Conservation (phyloP, 2,113 vertebrate species). For the Leptocoma aspasia region DNA sequence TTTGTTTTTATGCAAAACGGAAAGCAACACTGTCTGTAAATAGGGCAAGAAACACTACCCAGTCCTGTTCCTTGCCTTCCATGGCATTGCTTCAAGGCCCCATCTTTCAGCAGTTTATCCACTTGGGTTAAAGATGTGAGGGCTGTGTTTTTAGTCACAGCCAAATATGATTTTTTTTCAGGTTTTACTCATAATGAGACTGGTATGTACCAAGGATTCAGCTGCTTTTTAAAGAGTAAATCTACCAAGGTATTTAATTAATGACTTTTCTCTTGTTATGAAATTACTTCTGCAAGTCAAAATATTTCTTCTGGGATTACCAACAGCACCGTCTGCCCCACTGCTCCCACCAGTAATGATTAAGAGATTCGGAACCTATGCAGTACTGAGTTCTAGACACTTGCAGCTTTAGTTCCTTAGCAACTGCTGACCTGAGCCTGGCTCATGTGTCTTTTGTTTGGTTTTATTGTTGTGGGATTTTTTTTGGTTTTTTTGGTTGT, state of each 20-base stretch:
- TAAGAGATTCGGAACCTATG: too few relatives aligned
- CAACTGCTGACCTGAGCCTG: not conserved
- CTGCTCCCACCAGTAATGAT: not conserved
- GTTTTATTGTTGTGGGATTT: not conserved
- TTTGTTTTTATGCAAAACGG: not conserved
- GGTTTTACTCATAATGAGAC: not conserved
- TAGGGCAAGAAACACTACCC: not conserved
- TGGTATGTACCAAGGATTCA: not conserved
- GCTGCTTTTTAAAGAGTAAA: not conserved
- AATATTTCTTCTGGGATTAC: not conserved
- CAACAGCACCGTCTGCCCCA: not conserved
- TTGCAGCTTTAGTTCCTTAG: not conserved
- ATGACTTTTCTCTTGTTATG: not conserved
- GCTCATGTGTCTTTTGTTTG: not conserved
- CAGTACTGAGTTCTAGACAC: not conserved
- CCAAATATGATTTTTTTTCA: not conserved
- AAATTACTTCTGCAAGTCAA: not conserved
- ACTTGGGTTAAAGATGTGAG: not conserved
- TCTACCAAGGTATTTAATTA: not conserved
- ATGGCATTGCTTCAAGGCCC: rapidly evolving
- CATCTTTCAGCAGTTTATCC: not conserved
- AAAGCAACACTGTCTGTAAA: not conserved
- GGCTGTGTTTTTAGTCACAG: not conserved
- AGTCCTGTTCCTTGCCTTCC: rapidly evolving
- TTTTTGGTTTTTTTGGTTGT: not conserved